Conservation (phyloP, 2,797 vertebrate genomes). For the Erpetoichthys calabaricus region DNA sequence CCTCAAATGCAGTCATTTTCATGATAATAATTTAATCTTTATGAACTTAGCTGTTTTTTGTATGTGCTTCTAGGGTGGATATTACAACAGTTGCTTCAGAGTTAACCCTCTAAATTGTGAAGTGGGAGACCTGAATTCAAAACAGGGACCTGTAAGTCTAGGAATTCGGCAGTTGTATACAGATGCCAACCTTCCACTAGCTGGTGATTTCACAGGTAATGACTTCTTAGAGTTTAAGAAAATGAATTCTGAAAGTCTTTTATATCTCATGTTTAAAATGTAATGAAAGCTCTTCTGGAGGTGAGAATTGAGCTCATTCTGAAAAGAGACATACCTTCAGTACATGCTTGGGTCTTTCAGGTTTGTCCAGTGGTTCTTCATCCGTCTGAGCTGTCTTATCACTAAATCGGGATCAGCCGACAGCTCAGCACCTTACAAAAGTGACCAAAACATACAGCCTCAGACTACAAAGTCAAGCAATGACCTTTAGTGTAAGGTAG, state of each 20-base stretch:
- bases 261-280: background rate
- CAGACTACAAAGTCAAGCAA: too few relatives aligned
- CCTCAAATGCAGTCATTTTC: too few relatives aligned
- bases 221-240: background rate
- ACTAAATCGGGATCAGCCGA: too few relatives aligned
- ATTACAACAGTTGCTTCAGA: slow-evolving; percentile 40
- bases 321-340: background rate
- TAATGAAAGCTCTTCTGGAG: background rate
- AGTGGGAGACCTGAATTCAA: slow-evolving; percentile 47
- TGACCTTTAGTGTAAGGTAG: too few relatives aligned
- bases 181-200: slow-evolving; percentile 39
- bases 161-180: slow-evolving; percentile 28
- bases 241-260: background rate
- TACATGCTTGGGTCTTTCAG: background rate
- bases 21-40: too few relatives aligned
- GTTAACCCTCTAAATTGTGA: slow-evolving; percentile 37
- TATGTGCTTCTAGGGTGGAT: slow-evolving; percentile 6
- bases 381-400: too few relatives aligned
- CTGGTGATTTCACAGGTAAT: slow-evolving; percentile 52
- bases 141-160: slow-evolving; percentile 39
- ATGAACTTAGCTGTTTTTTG: too few relatives aligned
- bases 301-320: background rate
- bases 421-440: too few relatives aligned
- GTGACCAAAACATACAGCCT: too few relatives aligned
- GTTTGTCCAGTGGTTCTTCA: too few relatives aligned